These are phyloP conservation scores for Macrotus californicus DNA, from an alignment of 2,113 vertebrate genomes.

Conservation along the genomic window DNA sequence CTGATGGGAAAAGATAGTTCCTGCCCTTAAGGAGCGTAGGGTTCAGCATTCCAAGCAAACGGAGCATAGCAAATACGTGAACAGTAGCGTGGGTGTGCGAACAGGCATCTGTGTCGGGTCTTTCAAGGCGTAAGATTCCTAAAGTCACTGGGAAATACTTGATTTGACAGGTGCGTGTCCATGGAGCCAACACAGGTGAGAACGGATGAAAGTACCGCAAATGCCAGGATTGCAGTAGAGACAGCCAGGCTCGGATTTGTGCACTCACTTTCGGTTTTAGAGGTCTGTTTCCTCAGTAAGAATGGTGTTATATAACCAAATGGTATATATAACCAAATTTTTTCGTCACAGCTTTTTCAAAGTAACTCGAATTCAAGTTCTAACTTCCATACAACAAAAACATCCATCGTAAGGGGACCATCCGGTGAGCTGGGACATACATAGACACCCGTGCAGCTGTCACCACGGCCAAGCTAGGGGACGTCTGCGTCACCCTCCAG, in stretches of 20 bases:
- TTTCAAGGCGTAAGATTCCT: not conserved
- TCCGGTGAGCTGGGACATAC: not conserved
- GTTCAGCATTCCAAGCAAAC: not conserved
- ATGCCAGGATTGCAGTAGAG: not conserved
- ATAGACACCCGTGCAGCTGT: not conserved
- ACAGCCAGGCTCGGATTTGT: not conserved
- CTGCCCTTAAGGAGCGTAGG: not conserved
- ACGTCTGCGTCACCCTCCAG: not conserved
- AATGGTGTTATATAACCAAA: rapidly evolving
- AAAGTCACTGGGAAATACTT: not conserved
- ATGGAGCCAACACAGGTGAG: not conserved
- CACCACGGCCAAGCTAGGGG: not conserved
- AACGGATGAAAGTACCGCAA: not conserved
- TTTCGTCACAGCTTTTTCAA: not conserved
- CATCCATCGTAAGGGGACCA: not conserved
- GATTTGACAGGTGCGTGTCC: not conserved
- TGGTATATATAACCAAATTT: not conserved
- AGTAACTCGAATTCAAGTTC: not conserved
- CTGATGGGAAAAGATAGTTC: too few relatives aligned
- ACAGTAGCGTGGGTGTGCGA: not conserved
- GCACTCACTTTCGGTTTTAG: not conserved
- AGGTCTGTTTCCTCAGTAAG: not conserved
- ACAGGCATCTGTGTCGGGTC: not conserved
- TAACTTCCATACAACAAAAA: not conserved
- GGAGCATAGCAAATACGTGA: not conserved